Evolutionary conservation across 2,113 vertebrate genomes (phyloP).

Genomic region (Corydoras sp.): DNA sequence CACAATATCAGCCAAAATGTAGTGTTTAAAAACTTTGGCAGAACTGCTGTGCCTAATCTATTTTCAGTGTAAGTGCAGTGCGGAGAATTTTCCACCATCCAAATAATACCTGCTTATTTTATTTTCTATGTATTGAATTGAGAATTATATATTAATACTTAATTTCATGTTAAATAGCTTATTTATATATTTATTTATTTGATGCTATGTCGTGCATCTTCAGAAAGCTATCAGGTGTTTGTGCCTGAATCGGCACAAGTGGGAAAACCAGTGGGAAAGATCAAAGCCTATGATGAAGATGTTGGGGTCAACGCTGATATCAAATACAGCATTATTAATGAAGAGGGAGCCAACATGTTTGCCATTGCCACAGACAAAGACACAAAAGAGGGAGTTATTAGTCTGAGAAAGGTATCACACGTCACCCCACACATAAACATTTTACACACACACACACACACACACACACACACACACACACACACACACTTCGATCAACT

Average conservation of each 20-base stretch:
- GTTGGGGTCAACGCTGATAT: slow-evolving; percentile 89
- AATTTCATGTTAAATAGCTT: too few species aligned
- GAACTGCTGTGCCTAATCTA: too few species aligned
- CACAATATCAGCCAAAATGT: too few species aligned
- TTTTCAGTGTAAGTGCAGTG: too few species aligned
- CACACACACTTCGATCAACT: too few species aligned
- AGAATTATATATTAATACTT: too few species aligned
- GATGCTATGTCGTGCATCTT: slow-evolving; percentile 24
- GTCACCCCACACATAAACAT: background rate
- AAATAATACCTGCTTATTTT: too few species aligned
- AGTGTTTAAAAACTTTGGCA: too few species aligned
- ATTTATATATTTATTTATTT: background rate
- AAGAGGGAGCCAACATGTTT: slow-evolving; percentile 82
- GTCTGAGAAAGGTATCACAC: slow-evolving; percentile 80
- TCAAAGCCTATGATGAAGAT: slow-evolving; percentile 92
- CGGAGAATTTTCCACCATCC: too few species aligned
- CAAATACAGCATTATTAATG: slow-evolving; percentile 90
- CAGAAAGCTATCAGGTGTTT: slow-evolving; percentile 93
- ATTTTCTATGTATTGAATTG: too few species aligned
- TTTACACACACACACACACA: background rate
- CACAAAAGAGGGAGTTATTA: slow-evolving; percentile 87
- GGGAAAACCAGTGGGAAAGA: slow-evolving; percentile 91
- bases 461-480: too few species aligned
- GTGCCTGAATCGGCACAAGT: slow-evolving; percentile 93
- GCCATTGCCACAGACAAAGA: slow-evolving; percentile 87